phyloP scores from a whole-genome alignment of 2,113 vertebrate genomes.

The Anseranas semipalmata region DNA sequence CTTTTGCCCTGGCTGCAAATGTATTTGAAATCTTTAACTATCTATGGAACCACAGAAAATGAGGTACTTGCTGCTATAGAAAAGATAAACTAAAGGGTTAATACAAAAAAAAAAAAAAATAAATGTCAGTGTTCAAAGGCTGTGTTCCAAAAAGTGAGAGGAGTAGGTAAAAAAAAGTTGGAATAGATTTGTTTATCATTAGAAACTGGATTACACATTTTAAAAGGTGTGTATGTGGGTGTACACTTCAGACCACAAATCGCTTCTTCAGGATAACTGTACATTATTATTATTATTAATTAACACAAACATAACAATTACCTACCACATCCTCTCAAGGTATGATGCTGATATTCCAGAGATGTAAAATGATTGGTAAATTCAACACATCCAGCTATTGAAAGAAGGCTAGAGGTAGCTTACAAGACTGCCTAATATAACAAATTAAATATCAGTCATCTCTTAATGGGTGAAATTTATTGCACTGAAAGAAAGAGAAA shows the following conservation, averaged over 20 bases:
- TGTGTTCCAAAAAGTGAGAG: background rate
- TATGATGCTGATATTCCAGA: background rate
- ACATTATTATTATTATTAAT: background rate
- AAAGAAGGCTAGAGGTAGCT: background rate
- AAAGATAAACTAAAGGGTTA: background rate
- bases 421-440: background rate
- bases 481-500: background rate
- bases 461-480: background rate
- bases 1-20: background rate
- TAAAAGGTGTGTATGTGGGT: background rate
- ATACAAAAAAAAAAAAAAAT: background rate
- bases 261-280: background rate
- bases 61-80: background rate
- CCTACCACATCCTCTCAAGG: background rate
- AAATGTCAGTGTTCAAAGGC: background rate
- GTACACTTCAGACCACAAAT: background rate
- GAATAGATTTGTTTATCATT: background rate
- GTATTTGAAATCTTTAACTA: background rate
- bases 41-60: background rate
- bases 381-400: background rate
- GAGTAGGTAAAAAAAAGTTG: background rate
- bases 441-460: background rate
- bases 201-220: background rate
- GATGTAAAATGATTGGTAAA: background rate
- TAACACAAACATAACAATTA: background rate